A percentile compares a stretch with the other conserved stretches of the same genome.
These are phyloP conservation scores for Melieria omissa DNA, from an alignment of 2,888 invertebrate genomes.

Conservation along the genomic window DNA sequence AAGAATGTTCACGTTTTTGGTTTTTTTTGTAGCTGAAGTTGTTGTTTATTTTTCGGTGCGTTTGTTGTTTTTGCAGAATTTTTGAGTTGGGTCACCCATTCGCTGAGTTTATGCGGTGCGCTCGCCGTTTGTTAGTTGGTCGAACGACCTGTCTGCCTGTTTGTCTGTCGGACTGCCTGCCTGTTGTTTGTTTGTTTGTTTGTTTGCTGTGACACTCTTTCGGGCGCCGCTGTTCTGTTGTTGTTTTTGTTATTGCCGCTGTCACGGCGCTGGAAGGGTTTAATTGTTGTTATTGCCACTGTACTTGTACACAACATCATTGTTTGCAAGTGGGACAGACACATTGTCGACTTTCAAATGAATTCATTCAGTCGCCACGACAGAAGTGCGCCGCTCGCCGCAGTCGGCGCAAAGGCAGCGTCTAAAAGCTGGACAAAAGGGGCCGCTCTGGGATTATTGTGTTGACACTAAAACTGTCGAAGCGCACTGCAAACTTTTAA, in stretches of 20 bases:
- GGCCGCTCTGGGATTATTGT: background rate
- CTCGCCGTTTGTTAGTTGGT: background rate
- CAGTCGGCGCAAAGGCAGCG: background rate
- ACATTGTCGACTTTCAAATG: constrained; percentile 5
- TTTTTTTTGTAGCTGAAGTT: too few relatives aligned
- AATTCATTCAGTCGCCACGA: background rate
- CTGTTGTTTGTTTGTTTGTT: background rate
- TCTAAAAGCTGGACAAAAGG: background rate
- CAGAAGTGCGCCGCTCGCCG: background rate
- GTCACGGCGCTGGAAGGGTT: constrained; percentile 7
- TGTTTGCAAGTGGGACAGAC: constrained; percentile 4
- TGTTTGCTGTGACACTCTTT: background rate
- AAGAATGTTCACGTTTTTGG: too few relatives aligned
- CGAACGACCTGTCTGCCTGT: background rate
- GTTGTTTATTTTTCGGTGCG: background rate
- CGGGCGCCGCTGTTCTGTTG: background rate
- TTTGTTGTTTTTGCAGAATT: too few relatives aligned
- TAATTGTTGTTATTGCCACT: constrained; percentile 24
- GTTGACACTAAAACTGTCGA: constrained; percentile 31
- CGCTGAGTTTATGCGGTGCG: background rate
- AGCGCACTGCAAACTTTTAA: constrained; percentile 5
- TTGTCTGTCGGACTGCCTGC: background rate
- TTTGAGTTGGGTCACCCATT: constrained; percentile 1
- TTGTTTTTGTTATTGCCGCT: constrained; percentile 22
- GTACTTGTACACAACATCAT: constrained; percentile 2